These are phyloP conservation scores for Clarias platycephalus DNA, from an alignment of 2,797 vertebrate species.

Conservation along the genomic window DNA sequence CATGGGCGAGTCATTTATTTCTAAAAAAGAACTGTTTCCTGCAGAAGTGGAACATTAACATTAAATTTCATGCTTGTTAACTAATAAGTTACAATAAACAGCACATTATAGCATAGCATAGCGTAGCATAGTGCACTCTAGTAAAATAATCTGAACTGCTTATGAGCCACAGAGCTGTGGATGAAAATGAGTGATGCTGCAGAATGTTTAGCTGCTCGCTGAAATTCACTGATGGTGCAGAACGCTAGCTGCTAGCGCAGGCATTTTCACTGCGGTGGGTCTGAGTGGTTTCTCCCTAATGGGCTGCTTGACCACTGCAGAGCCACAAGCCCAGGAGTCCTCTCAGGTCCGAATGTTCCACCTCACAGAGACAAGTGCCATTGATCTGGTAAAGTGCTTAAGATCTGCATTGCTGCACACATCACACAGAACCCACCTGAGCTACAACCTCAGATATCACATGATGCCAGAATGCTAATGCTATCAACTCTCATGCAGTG, in stretches of 20 bases:
- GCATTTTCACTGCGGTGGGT: constrained; percentile 50
- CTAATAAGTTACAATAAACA: not conserved
- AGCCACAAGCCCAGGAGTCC: constrained; percentile 43
- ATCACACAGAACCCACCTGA: constrained; percentile 13
- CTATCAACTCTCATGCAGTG: not conserved
- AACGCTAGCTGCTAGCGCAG: constrained; percentile 54
- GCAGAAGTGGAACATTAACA: not conserved
- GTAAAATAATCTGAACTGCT: constrained; percentile 13
- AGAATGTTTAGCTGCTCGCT: constrained; percentile 39
- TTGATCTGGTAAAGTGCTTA: constrained; percentile 52
- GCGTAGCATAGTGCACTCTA: not conserved
- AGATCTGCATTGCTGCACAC: constrained; percentile 44
- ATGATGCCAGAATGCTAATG: not conserved
- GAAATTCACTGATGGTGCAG: constrained; percentile 54
- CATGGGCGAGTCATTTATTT: not conserved
- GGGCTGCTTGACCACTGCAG: constrained; percentile 54
- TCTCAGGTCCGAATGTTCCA: constrained; percentile 46
- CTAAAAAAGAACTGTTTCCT: not conserved
- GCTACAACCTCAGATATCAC: not conserved
- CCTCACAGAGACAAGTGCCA: constrained; percentile 39
- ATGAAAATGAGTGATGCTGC: constrained; percentile 41
- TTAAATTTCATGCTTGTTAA: not conserved
- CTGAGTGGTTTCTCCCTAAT: constrained; percentile 52
- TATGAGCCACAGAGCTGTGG: constrained; percentile 28
- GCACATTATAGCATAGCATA: not conserved